Percentiles rank a stretch among this genome's conserved stretches.
phyloP scores from a whole-genome alignment of 2,113 vertebrate species.

The Rafetus swinhoei region DNA sequence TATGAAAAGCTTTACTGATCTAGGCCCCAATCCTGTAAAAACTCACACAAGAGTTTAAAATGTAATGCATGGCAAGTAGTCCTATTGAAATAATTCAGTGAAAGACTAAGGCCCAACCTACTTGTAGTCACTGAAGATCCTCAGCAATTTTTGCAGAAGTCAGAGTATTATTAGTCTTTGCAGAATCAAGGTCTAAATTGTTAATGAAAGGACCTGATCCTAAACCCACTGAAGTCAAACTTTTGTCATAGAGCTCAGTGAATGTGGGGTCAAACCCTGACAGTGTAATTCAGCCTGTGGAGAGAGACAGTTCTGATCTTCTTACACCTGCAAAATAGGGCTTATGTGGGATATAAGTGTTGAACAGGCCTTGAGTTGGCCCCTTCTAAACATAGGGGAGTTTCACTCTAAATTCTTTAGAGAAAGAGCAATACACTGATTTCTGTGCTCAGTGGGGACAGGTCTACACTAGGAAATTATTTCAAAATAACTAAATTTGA shows the following conservation, averaged over 20 bases:
- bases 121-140: background rate
- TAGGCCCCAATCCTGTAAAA: background rate
- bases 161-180: background rate
- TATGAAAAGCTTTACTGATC: background rate
- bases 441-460: background rate
- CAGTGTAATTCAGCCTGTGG: background rate
- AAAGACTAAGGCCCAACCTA: background rate
- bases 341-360: fast-evolving
- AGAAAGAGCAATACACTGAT: background rate
- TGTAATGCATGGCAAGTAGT: background rate
- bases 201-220: background rate
- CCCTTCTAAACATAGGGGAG: background rate
- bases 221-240: background rate
- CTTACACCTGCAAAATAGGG: fast-evolving
- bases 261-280: background rate
- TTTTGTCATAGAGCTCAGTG: background rate
- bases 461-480: no score
- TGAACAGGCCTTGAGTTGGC: background rate
- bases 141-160: background rate
- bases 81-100: background rate
- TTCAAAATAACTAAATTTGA: no score
- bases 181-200: background rate
- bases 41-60: fast-evolving
- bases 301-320: background rate
- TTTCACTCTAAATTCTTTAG: background rate